These are phyloP conservation scores for Cranoglanis bouderius DNA, from an alignment of 2,113 vertebrate genomes.

Conservation along the genomic window DNA sequence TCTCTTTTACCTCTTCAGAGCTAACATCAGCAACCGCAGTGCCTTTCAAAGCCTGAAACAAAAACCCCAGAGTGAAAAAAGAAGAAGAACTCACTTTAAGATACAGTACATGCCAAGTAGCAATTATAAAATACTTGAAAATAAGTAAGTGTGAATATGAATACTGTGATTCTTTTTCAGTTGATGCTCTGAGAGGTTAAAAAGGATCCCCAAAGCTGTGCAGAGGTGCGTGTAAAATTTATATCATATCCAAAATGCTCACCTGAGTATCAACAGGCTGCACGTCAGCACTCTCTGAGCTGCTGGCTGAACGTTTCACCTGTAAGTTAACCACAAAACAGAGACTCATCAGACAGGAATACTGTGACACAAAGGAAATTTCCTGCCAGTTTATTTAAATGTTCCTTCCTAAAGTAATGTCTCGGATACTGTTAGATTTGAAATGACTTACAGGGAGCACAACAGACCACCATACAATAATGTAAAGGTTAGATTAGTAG, in stretches of 20 bases:
- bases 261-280: conserved; percentile 55
- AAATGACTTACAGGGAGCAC: neutral
- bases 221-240: neutral
- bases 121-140: conserved; percentile 18
- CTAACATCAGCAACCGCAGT: conserved; percentile 65
- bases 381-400: neutral
- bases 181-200: neutral
- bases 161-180: neutral
- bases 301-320: conserved; percentile 65
- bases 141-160: neutral
- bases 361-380: neutral
- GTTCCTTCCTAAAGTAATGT: neutral
- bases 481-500: neutral
- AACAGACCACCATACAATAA: neutral
- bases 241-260: neutral
- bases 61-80: neutral
- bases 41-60: conserved; percentile 54
- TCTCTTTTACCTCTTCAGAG: conserved; percentile 62
- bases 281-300: conserved; percentile 76
- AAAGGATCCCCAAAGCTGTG: neutral
- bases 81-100: neutral
- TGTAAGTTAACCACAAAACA: conserved; percentile 46
- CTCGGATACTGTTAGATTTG: neutral
- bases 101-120: neutral
- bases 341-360: neutral